Conservation (phyloP, 2,797 vertebrate species). For the Bovichtus variegatus region DNA sequence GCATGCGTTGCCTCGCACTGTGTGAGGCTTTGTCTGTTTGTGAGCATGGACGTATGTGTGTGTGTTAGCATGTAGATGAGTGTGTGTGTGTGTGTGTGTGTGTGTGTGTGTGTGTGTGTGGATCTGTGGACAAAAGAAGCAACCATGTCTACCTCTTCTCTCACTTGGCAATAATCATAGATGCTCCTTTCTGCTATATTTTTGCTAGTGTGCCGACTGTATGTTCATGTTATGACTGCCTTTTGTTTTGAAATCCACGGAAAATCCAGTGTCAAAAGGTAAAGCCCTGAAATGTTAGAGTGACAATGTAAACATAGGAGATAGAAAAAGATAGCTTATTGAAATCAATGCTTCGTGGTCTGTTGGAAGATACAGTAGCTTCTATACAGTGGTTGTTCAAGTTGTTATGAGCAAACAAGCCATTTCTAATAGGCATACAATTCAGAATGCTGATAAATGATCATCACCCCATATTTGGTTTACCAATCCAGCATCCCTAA, state of each 20-base stretch:
- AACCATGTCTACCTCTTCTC: slow-evolving; percentile 64
- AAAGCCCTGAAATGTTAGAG: not conserved
- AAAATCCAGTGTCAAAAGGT: slow-evolving; percentile 6
- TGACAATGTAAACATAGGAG: not conserved
- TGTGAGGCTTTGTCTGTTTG: slow-evolving; percentile 82
- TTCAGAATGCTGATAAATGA: not conserved
- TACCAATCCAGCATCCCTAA: not conserved
- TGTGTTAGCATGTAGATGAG: slow-evolving; percentile 35
- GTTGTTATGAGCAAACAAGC: not conserved
- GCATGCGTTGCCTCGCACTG: slow-evolving; percentile 79
- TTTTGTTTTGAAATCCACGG: slow-evolving; percentile 32
- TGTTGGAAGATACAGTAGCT: not conserved
- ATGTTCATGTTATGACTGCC: slow-evolving; percentile 15
- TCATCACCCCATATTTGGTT: not conserved
- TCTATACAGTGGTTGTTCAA: not conserved
- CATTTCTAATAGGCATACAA: not conserved
- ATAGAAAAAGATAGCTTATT: not conserved
- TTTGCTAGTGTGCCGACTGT: slow-evolving; percentile 3
- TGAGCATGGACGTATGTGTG: slow-evolving; percentile 57
- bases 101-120: slow-evolving; percentile 31
- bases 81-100: slow-evolving; percentile 53
- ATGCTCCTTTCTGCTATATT: slow-evolving; percentile 55
- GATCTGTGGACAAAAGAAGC: slow-evolving; percentile 79
- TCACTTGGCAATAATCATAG: slow-evolving; percentile 69
- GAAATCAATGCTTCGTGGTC: not conserved